phyloP scores from a whole-genome alignment of 35 echinoderm and acorn worm genomes.

The Lytechinus pictus region DNA sequence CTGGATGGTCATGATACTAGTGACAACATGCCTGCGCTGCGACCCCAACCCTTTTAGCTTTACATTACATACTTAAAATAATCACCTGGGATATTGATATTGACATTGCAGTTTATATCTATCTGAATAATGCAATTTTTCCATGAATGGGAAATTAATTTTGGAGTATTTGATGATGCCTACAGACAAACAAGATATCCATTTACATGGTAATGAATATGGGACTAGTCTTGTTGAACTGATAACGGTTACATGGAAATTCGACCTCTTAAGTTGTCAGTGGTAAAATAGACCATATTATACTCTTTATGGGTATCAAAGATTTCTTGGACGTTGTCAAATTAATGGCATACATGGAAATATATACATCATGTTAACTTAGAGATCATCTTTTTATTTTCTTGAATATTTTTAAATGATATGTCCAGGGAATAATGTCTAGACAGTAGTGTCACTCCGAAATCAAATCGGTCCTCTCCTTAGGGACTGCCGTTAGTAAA shows the following conservation, averaged over 20 bases:
- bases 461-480: too few species aligned
- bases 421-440: too few species aligned
- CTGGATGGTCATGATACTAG: too few species aligned
- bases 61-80: background rate
- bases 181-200: background rate
- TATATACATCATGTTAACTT: background rate
- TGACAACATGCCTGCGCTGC: background rate
- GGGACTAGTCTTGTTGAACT: background rate
- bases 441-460: too few species aligned
- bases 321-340: background rate
- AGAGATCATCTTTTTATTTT: too few species aligned
- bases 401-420: too few species aligned
- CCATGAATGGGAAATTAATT: background rate
- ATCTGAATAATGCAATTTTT: background rate
- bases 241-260: background rate
- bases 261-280: background rate
- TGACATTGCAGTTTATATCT: background rate
- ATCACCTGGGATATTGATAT: background rate
- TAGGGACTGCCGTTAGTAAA: too few species aligned
- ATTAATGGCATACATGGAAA: background rate
- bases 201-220: background rate
- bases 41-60: background rate
- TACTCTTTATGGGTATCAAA: too few species aligned
- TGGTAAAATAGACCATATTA: too few species aligned
- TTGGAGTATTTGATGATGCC: background rate